These are phyloP conservation scores for Lutraria lutraria DNA, from an alignment of 2,888 invertebrate genomes.

Conservation along the genomic window DNA sequence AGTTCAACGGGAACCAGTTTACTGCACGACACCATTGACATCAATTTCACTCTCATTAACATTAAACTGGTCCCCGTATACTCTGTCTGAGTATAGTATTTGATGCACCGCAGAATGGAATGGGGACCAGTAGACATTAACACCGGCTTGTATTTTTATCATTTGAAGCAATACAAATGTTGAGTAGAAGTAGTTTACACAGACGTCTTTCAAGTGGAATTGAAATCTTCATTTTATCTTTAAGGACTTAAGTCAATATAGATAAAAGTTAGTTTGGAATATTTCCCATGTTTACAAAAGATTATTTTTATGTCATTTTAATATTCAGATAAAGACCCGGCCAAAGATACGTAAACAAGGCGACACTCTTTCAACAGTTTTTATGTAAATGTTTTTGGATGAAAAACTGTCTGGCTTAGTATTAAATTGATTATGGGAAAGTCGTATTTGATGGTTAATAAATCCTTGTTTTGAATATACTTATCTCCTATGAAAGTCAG, in stretches of 20 bases:
- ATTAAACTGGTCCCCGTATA: too few species aligned
- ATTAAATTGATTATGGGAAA: background rate
- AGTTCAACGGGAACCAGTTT: too few species aligned
- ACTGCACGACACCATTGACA: too few species aligned
- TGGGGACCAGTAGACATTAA: too few species aligned
- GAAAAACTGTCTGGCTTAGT: background rate
- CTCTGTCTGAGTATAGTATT: too few species aligned
- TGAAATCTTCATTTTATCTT: conserved; percentile 34
- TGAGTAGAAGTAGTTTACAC: background rate
- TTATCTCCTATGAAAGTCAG: too few species aligned
- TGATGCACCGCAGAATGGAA: too few species aligned
- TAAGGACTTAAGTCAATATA: conserved; percentile 41
- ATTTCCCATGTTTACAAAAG: conserved; percentile 36
- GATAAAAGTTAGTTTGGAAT: conserved; percentile 41
- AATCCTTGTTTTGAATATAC: too few species aligned
- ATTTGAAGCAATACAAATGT: background rate
- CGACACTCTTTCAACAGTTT: background rate
- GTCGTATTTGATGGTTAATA: too few species aligned
- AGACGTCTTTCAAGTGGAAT: conserved; percentile 27
- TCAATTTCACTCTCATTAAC: too few species aligned
- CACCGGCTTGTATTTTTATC: background rate
- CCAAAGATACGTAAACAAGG: background rate
- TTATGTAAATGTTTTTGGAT: background rate
- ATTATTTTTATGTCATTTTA: conserved; percentile 44
- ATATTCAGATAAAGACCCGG: conserved; percentile 24